Evolutionary conservation across 2,797 vertebrate genomes (phyloP).

Genomic region (Leptoclinus maculatus): DNA sequence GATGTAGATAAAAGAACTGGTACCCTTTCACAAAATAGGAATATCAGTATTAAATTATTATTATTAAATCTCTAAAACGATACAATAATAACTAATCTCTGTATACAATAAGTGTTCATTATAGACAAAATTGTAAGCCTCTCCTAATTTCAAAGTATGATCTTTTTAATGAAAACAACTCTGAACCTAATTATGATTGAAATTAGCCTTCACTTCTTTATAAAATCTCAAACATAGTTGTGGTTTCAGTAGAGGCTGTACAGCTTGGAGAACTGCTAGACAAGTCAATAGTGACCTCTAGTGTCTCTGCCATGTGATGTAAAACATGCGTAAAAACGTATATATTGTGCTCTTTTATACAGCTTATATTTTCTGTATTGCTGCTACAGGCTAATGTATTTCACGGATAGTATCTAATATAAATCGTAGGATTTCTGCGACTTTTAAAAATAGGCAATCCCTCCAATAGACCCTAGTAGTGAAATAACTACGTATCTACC

Average conservation of each 20-base stretch:
- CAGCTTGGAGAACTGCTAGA: constrained; percentile 1
- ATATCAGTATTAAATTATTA: background rate
- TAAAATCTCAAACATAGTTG: background rate
- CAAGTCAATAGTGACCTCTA: constrained; percentile 46
- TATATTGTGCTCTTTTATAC: background rate
- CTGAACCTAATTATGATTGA: background rate
- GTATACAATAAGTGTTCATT: background rate
- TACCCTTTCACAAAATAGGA: background rate
- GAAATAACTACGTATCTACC: background rate
- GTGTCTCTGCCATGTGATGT: constrained; percentile 12
- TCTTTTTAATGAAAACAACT: background rate
- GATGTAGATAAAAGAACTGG: background rate
- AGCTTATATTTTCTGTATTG: background rate
- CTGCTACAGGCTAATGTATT: background rate
- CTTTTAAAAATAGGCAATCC: background rate
- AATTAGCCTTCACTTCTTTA: background rate
- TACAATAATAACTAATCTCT: background rate
- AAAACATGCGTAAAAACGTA: background rate
- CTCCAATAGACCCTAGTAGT: background rate
- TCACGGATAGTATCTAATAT: background rate
- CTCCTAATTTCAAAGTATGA: background rate
- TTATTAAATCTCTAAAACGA: background rate
- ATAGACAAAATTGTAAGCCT: background rate
- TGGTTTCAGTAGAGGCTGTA: background rate
- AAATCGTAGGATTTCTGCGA: fast-evolving